These are phyloP conservation scores for Discoglossus pictus DNA, from an alignment of 2,797 vertebrate genomes.

Conservation along the genomic window DNA sequence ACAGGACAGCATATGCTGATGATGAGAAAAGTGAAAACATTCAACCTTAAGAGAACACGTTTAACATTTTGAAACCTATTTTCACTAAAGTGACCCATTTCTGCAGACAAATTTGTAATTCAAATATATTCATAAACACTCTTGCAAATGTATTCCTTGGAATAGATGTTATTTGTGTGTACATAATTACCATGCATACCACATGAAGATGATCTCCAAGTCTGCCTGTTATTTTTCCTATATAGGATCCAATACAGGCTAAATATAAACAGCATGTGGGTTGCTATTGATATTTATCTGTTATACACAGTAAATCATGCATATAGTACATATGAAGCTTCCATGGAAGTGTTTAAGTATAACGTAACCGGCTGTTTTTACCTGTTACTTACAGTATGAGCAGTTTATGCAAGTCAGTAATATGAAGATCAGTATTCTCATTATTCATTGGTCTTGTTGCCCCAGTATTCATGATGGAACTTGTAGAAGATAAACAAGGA, in stretches of 20 bases:
- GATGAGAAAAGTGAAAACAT: conserved; percentile 43
- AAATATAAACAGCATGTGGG: conserved; percentile 16
- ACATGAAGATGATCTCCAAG: conserved; percentile 8
- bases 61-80: conserved; percentile 36
- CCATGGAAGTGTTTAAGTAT: no score
- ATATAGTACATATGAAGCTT: no score
- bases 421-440: no score
- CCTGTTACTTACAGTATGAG: no score
- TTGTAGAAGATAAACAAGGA: no score
- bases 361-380: no score
- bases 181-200: conserved; percentile 41
- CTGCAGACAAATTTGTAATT: conserved; percentile 34
- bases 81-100: conserved; percentile 43
- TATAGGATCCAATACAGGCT: conserved; percentile 9
- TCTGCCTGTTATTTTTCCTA: conserved; percentile 23
- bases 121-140: conserved; percentile 38
- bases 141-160: conserved; percentile 28
- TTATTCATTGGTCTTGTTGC: no score
- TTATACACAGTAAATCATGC: no score
- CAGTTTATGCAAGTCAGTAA: no score
- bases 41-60: conserved; percentile 29
- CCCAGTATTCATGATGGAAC: no score
- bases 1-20: conserved; percentile 48
- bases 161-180: conserved; percentile 37
- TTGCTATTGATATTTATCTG: conserved; percentile 9